phyloP scores from a whole-genome alignment of 1,140 invertebrate genomes.

The Mesaphorura yosii region DNA sequence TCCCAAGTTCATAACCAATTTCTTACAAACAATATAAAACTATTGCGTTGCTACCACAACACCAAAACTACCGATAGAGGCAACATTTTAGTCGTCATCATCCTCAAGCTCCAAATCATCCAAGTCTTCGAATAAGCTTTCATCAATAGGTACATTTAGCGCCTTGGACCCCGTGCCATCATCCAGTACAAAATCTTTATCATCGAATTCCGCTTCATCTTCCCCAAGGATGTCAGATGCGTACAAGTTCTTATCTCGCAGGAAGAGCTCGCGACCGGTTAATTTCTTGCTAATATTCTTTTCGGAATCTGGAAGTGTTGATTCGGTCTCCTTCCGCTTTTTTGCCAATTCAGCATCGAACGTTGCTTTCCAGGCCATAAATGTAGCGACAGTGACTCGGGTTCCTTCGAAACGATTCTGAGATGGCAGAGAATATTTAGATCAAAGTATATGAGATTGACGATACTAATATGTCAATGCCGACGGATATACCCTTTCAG shows the following conservation, averaged over 20 bases:
- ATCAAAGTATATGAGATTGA: neutral
- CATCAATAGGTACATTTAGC: conserved; percentile 76
- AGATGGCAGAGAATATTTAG: conserved; percentile 31
- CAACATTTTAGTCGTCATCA: conserved; percentile 43
- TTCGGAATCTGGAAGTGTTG: conserved; percentile 2
- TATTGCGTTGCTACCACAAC: too few species aligned
- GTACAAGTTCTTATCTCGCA: conserved; percentile 78
- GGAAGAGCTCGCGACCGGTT: conserved; percentile 80
- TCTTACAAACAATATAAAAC: too few species aligned
- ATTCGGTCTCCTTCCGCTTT: conserved; percentile 52
- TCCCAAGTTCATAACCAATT: too few species aligned
- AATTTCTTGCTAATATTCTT: conserved; percentile 46
- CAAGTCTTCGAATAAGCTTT: conserved; percentile 84
- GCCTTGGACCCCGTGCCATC: conserved; percentile 89
- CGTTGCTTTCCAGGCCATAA: conserved; percentile 82
- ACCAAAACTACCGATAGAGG: too few species aligned
- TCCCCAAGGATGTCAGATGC: conserved; percentile 66
- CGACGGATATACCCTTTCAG: conserved; percentile 54
- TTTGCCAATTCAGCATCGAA: conserved; percentile 84
- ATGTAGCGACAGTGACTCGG: conserved; percentile 87
- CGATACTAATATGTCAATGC: neutral
- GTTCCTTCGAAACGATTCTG: conserved; percentile 93
- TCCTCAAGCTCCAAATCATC: conserved; percentile 78
- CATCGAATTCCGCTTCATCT: neutral
- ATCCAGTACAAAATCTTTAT: conserved; percentile 49